Percentiles rank a stretch among this genome's conserved stretches.
These are phyloP conservation scores for Philereme transversata DNA, from an alignment of 2,888 invertebrate genomes.

Conservation along the genomic window DNA sequence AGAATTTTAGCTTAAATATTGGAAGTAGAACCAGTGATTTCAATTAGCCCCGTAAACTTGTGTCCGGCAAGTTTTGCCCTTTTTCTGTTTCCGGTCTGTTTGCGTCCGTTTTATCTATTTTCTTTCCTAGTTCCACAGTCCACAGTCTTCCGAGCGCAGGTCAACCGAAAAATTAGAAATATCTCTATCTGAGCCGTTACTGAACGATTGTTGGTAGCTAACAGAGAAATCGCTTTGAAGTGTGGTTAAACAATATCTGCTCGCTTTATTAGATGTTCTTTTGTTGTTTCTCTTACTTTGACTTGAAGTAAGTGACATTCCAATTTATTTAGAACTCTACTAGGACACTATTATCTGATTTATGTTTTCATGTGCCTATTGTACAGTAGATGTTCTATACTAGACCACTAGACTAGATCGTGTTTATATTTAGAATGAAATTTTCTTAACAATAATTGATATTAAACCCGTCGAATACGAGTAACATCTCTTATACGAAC, in stretches of 20 bases:
- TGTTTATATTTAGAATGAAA: too few species aligned
- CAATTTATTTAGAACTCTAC: constrained; percentile 1
- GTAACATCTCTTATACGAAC: too few species aligned
- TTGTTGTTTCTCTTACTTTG: constrained; percentile 11
- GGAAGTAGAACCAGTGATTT: constrained; percentile 56
- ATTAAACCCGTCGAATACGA: too few species aligned
- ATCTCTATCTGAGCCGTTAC: constrained; percentile 63
- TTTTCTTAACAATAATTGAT: too few species aligned
- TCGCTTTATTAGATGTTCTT: constrained; percentile 4
- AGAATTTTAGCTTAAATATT: constrained; percentile 52
- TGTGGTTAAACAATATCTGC: constrained; percentile 29
- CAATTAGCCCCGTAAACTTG: constrained; percentile 55
- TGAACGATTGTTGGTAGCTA: constrained; percentile 39
- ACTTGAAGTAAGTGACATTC: constrained; percentile 14
- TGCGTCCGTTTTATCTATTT: constrained; percentile 68
- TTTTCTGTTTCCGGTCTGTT: constrained; percentile 63
- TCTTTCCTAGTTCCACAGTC: constrained; percentile 59
- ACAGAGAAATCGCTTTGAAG: constrained; percentile 24
- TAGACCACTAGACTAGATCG: background rate
- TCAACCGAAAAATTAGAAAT: constrained; percentile 78
- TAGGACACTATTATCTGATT: background rate
- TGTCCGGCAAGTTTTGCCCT: constrained; percentile 47
- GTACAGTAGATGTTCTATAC: background rate
- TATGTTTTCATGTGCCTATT: too few species aligned
- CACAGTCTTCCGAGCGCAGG: constrained; percentile 58